Percentiles rank a stretch among this genome's conserved stretches.
Conservation (phyloP, 2,797 vertebrate species). For the Malurus leucopterus region DNA sequence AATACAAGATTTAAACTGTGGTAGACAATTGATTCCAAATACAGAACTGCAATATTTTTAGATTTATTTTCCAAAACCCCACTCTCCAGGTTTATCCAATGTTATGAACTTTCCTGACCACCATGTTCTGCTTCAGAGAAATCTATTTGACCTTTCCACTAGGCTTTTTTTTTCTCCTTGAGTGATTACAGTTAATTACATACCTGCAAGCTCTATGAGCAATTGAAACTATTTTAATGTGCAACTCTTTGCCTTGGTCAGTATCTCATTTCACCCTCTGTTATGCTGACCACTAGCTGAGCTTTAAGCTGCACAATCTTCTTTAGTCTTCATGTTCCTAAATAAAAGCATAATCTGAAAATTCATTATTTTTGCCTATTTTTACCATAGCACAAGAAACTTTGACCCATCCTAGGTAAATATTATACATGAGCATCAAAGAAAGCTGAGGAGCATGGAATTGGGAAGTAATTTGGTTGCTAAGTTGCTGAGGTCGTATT, state of each 20-base stretch:
- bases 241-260: neutral
- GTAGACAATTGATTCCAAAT: neutral
- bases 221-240: neutral
- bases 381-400: neutral
- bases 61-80: neutral
- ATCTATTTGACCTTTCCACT: neutral
- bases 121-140: neutral
- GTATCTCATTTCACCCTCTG: neutral
- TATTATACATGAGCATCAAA: neutral
- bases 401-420: neutral
- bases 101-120: neutral
- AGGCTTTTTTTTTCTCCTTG: neutral
- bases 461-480: neutral
- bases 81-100: neutral
- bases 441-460: neutral
- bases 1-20: neutral
- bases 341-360: conserved; percentile 3
- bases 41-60: neutral
- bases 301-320: neutral
- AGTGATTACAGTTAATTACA: conserved; percentile 19
- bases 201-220: neutral
- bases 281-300: neutral
- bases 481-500: neutral
- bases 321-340: neutral
- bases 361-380: neutral